Conservation (phyloP, 2,888 invertebrate species). For the Phoenoteleia sp. region DNA sequence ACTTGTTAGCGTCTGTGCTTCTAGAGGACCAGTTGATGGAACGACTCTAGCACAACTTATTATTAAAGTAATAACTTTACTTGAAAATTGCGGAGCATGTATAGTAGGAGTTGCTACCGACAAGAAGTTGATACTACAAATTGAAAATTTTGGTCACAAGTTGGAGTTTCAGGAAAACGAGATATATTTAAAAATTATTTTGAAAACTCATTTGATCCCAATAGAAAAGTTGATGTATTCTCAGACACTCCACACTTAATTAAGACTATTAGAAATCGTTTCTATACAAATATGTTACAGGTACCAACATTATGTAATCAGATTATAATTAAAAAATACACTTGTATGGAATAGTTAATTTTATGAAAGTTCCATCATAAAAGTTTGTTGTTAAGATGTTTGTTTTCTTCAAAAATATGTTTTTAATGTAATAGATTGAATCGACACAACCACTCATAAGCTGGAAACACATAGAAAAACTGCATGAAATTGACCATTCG, state of each 20-base stretch:
- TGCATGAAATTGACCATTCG: background rate
- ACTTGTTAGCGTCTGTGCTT: background rate
- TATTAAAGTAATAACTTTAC: background rate
- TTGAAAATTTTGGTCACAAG: too few species aligned
- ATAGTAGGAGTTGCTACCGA: too few species aligned
- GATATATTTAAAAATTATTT: conserved; percentile 4
- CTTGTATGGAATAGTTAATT: too few species aligned
- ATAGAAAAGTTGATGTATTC: conserved; percentile 4
- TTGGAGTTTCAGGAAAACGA: too few species aligned
- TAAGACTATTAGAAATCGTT: conserved; percentile 6
- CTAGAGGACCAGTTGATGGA: background rate
- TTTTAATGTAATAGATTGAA: too few species aligned
- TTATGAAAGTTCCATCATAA: too few species aligned
- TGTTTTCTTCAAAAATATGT: too few species aligned
- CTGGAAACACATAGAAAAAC: background rate
- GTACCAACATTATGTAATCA: background rate
- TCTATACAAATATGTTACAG: background rate
- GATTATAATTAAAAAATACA: too few species aligned
- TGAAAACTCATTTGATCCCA: conserved; percentile 2
- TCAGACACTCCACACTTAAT: background rate
- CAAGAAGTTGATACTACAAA: too few species aligned
- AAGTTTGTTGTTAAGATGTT: too few species aligned
- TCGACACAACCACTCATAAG: too few species aligned
- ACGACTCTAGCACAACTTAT: background rate
- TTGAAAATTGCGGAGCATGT: background rate